Conservation (phyloP, 2,888 invertebrate genomes). For the Tenthredo mesomela region DNA sequence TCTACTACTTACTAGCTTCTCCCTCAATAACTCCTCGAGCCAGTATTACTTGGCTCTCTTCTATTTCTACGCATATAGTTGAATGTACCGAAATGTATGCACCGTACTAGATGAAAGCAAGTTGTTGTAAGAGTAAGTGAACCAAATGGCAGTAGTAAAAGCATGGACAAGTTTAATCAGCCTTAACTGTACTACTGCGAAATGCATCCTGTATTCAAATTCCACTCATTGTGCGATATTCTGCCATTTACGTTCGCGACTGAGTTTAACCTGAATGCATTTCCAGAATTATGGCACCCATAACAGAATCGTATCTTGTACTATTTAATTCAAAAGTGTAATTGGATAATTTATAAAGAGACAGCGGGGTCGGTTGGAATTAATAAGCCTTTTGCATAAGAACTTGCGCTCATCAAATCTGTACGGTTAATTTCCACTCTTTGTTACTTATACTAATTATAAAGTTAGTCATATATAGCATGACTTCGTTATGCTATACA, state of each 20-base stretch:
- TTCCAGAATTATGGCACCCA: not conserved
- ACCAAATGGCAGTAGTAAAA: not conserved
- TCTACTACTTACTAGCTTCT: constrained; percentile 2
- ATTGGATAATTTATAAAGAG: not conserved
- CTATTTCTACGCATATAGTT: not conserved
- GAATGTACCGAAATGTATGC: not conserved
- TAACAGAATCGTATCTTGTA: not conserved
- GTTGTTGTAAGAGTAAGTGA: not conserved
- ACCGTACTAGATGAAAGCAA: not conserved
- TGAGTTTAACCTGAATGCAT: constrained; percentile 12
- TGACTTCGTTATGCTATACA: not conserved
- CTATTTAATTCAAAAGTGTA: not conserved
- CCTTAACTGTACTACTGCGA: not conserved
- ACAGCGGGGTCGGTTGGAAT: not conserved
- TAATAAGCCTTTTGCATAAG: not conserved
- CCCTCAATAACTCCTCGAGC: not conserved
- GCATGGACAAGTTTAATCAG: constrained; percentile 8
- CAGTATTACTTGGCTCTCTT: not conserved
- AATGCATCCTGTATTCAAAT: constrained; percentile 5
- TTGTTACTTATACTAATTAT: not conserved
- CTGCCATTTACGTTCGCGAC: not conserved
- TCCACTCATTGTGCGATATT: not conserved
- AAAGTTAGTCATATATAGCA: constrained; percentile 3
- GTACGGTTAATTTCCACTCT: not conserved
- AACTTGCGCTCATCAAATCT: not conserved